Evolutionary conservation across 2,113 vertebrate species (phyloP).

Genomic region (Lontra canadensis): DNA sequence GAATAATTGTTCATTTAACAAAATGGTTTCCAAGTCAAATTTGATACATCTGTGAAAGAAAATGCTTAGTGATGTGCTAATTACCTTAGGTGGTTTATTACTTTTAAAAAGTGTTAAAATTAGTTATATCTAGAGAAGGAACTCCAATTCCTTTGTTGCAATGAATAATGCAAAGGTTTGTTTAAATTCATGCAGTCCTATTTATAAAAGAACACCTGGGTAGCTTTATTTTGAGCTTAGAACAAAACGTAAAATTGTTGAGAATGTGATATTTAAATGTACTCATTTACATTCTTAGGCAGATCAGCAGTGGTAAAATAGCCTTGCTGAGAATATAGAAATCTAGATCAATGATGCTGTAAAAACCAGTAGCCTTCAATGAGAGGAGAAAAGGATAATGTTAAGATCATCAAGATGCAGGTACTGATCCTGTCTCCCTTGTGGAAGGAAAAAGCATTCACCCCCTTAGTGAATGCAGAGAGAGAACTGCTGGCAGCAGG

Average conservation of each 20-base stretch:
- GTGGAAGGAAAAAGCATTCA: neutral
- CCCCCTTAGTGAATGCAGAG: neutral
- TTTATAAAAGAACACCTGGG: constrained; percentile 79
- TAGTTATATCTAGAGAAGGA: constrained; percentile 43
- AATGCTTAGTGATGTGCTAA: constrained; percentile 32
- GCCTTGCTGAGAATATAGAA: neutral
- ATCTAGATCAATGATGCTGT: neutral
- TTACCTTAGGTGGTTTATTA: constrained; percentile 40
- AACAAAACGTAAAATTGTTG: constrained; percentile 75
- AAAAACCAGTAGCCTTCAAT: neutral
- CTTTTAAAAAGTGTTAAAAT: constrained; percentile 42
- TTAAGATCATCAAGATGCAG: too few species aligned
- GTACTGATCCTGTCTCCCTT: neutral
- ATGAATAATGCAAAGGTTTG: constrained; percentile 76
- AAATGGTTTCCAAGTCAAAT: constrained; percentile 11
- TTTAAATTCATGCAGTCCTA: constrained; percentile 69
- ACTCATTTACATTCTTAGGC: constrained; percentile 63
- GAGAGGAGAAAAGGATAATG: neutral
- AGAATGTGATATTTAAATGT: constrained; percentile 71
- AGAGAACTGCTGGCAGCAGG: too few species aligned
- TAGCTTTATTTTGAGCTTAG: constrained; percentile 74
- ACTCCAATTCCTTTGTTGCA: constrained; percentile 53
- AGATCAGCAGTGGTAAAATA: constrained; percentile 16
- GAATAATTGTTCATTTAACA: constrained; percentile 19
- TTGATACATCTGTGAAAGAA: constrained; percentile 22